Evolutionary conservation across 1,140 invertebrate species (phyloP).

Genomic region (Dreissena rostriformis): DNA sequence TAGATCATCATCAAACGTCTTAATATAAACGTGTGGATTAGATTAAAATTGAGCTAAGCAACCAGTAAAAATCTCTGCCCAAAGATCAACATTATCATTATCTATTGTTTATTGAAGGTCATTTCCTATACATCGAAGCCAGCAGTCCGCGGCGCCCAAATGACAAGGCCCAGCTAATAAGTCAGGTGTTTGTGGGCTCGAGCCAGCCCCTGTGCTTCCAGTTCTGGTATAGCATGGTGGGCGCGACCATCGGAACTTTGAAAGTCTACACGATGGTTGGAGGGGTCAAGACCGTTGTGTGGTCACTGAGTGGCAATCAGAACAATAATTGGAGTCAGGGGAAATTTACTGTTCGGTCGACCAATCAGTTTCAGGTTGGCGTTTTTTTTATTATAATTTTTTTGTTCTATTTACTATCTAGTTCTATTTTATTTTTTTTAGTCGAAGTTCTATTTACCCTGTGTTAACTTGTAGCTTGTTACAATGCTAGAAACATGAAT

Average conservation of each 20-base stretch:
- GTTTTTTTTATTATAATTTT: background rate
- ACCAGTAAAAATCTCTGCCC: background rate
- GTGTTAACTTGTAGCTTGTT: no score
- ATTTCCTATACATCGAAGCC: constrained; percentile 77
- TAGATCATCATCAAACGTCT: no score
- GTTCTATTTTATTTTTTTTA: no score
- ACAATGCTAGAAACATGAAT: no score
- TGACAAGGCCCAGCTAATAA: constrained; percentile 70
- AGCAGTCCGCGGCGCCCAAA: constrained; percentile 63
- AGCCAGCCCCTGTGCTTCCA: constrained; percentile 75
- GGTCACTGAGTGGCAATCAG: constrained; percentile 67
- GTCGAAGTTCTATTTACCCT: no score
- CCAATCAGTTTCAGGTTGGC: constrained; percentile 74
- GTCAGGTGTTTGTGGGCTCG: constrained; percentile 58
- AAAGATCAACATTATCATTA: background rate
- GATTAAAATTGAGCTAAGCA: background rate
- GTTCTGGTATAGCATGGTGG: constrained; percentile 91
- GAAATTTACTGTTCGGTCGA: constrained; percentile 57
- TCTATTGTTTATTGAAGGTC: constrained; percentile 50
- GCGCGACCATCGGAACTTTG: constrained; percentile 77
- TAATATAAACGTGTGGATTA: no score
- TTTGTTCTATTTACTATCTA: no score
- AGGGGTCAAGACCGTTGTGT: constrained; percentile 46
- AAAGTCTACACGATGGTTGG: constrained; percentile 58
- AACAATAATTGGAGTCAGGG: constrained; percentile 61